These are phyloP conservation scores for Dione juno DNA, from an alignment of 2,888 invertebrate species.

Conservation along the genomic window DNA sequence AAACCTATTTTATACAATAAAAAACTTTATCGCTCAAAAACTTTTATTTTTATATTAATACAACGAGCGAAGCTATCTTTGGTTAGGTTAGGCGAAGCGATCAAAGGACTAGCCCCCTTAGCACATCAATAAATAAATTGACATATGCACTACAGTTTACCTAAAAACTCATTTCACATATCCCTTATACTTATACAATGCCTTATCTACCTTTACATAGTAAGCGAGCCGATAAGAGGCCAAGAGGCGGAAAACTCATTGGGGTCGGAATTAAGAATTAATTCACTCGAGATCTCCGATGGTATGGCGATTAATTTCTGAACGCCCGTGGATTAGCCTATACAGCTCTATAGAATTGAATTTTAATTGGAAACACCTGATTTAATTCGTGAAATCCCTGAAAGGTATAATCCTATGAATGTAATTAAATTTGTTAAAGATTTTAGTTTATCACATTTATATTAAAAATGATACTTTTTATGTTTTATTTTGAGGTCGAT, in stretches of 20 bases:
- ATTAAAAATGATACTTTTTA: background rate
- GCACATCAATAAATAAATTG: too few relatives aligned
- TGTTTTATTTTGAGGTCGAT: too few relatives aligned
- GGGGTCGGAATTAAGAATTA: conserved; percentile 67
- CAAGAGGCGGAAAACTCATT: conserved; percentile 61
- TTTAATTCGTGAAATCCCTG: conserved; percentile 42
- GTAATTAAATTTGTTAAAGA: background rate
- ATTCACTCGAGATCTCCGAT: conserved; percentile 60
- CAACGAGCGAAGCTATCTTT: too few relatives aligned
- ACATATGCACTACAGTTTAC: too few relatives aligned
- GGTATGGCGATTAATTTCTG: conserved; percentile 67
- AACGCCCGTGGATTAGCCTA: conserved; percentile 59
- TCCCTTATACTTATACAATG: too few relatives aligned
- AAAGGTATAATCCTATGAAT: conserved; percentile 4
- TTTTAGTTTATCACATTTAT: background rate
- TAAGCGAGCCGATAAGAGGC: conserved; percentile 52
- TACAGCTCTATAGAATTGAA: conserved; percentile 70
- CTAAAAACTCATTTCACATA: too few relatives aligned
- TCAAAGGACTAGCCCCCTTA: too few relatives aligned
- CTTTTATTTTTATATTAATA: too few relatives aligned
- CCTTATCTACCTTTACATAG: conserved; percentile 17
- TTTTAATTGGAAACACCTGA: conserved; percentile 74
- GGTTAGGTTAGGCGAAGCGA: too few relatives aligned
- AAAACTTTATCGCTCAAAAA: too few relatives aligned
- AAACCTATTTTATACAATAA: too few relatives aligned